These are phyloP conservation scores for Argyrosomus regius DNA, from an alignment of 2,797 vertebrate species.

Conservation along the genomic window DNA sequence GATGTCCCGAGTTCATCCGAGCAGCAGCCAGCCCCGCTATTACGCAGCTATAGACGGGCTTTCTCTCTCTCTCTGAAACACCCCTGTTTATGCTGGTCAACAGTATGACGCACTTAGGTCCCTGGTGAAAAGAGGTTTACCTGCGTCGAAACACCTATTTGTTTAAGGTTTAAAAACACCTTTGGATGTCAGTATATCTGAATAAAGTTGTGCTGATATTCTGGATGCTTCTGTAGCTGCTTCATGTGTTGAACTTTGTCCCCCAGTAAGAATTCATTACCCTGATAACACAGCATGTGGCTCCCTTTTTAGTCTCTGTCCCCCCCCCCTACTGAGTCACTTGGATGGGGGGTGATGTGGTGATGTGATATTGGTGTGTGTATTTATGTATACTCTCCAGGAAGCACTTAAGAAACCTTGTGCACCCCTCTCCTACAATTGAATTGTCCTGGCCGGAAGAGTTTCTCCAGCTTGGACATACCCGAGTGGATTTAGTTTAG, in stretches of 20 bases:
- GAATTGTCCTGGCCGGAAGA: conserved; percentile 23
- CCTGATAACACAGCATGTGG: conserved; percentile 76
- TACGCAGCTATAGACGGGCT: not conserved
- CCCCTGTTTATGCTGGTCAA: not conserved
- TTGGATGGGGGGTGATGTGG: not conserved
- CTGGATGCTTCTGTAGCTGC: not conserved
- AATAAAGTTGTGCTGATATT: not conserved
- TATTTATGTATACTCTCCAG: conserved; percentile 45
- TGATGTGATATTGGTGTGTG: conserved; percentile 43
- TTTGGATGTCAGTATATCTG: not conserved
- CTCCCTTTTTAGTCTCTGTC: conserved; percentile 40
- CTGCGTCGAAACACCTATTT: not conserved
- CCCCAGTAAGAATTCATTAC: conserved; percentile 66
- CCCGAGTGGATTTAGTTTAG: conserved; percentile 53
- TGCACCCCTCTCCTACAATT: not conserved
- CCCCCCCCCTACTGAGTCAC: not conserved
- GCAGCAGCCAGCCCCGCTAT: not conserved
- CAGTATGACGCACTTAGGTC: not conserved
- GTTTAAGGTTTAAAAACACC: not conserved
- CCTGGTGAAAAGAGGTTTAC: not conserved
- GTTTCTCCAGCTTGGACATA: conserved; percentile 46
- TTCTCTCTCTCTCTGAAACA: no score
- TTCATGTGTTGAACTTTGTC: conserved; percentile 58
- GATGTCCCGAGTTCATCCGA: not conserved
- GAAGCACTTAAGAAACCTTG: conserved; percentile 46